Evolutionary conservation across 1,140 invertebrate genomes (phyloP).

Genomic region (Macrotrachela quadricornifera): DNA sequence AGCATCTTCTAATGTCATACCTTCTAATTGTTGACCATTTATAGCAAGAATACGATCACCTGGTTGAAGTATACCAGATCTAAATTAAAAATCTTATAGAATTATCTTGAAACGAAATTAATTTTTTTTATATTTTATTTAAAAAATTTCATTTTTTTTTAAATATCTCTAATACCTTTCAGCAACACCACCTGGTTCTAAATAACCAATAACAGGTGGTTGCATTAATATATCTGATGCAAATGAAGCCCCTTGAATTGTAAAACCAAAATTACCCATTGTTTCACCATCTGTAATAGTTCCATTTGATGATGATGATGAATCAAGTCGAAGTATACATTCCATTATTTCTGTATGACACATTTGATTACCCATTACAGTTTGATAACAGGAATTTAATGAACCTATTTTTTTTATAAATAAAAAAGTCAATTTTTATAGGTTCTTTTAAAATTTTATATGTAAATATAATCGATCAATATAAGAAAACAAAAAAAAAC

Average conservation of each 20-base stretch:
- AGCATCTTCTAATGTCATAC: constrained; percentile 32
- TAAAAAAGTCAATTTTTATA: too few species aligned
- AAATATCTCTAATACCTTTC: constrained; percentile 38
- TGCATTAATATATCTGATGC: constrained; percentile 15
- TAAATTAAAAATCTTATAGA: constrained; percentile 14
- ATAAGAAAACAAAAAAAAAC: too few species aligned
- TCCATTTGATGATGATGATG: constrained; percentile 8
- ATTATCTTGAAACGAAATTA: background rate
- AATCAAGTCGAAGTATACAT: constrained; percentile 40
- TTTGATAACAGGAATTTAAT: constrained; percentile 8
- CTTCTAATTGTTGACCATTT: constrained; percentile 40
- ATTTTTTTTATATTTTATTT: background rate
- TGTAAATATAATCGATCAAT: too few species aligned
- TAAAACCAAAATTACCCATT: constrained; percentile 29
- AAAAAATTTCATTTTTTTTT: background rate
- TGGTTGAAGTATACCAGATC: constrained; percentile 52
- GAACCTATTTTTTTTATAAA: background rate
- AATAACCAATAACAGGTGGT: constrained; percentile 38
- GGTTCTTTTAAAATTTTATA: too few species aligned
- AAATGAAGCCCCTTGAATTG: constrained; percentile 20
- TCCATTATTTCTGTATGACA: constrained; percentile 45
- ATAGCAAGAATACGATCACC: constrained; percentile 59
- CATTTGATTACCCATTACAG: constrained; percentile 28
- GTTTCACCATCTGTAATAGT: too few species aligned
- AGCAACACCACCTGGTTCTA: constrained; percentile 46